phyloP scores from a whole-genome alignment of 1,140 invertebrate genomes.

The Parasteatoda tepidariorum region DNA sequence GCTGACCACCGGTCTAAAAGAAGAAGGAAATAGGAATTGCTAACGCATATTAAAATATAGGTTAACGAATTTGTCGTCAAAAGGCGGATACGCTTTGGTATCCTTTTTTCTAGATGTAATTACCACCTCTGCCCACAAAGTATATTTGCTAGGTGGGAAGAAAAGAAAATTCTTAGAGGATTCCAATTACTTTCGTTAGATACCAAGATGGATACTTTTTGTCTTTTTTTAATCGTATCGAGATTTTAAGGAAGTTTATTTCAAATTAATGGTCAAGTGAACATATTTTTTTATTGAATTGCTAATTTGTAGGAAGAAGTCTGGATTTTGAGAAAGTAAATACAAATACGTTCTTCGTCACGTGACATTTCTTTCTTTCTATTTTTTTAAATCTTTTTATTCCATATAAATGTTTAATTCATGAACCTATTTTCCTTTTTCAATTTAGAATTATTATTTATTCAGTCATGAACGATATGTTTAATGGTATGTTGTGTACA shows the following conservation, averaged over 20 bases:
- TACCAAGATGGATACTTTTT: background rate
- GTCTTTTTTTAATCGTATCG: background rate
- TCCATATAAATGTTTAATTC: too few relatives aligned
- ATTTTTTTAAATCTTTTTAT: too few relatives aligned
- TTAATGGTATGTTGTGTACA: too few relatives aligned
- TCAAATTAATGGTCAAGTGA: background rate
- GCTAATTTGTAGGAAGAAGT: background rate
- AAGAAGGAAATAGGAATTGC: constrained; percentile 42
- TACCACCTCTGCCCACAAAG: background rate
- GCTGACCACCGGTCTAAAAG: background rate
- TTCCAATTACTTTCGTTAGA: background rate
- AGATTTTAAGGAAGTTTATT: background rate
- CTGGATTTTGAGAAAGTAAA: too few relatives aligned
- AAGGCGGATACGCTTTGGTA: constrained; percentile 10
- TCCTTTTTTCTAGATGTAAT: background rate
- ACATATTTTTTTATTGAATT: background rate
- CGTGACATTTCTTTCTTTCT: too few relatives aligned
- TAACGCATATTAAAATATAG: constrained; percentile 48
- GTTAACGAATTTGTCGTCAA: constrained; percentile 50
- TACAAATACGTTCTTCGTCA: too few relatives aligned
- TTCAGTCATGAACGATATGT: too few relatives aligned
- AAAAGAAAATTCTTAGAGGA: background rate
- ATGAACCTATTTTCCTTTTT: too few relatives aligned
- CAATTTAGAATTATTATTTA: too few relatives aligned
- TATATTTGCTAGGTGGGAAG: background rate